A percentile compares a stretch with the other conserved stretches of the same genome.
Evolutionary conservation across 2,888 invertebrate genomes (phyloP).

Genomic region (Alviniconcha strummeri): DNA sequence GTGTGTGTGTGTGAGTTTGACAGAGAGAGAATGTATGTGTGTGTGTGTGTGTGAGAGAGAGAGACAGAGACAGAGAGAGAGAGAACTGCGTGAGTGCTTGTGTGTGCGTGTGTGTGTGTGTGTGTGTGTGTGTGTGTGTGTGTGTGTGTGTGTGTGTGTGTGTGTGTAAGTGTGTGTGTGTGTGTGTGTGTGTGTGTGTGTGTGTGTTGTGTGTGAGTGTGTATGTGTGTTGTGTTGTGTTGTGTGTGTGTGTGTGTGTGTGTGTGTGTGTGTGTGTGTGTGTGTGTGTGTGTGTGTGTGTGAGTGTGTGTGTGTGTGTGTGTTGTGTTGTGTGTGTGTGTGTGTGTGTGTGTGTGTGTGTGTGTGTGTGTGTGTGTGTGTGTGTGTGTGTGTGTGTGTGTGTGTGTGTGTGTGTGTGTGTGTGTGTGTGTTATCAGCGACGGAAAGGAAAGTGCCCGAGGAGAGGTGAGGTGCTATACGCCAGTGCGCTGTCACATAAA

Average conservation of each 20-base stretch:
- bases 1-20: conserved; percentile 8
- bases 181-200: conserved; percentile 16
- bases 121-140: neutral
- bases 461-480: too few species aligned
- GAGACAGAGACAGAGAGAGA: neutral
- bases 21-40: neutral
- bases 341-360: neutral
- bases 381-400: neutral
- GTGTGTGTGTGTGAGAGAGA: conserved; percentile 1
- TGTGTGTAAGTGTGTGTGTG: neutral
- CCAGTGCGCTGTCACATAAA: too few species aligned
- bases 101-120: neutral
- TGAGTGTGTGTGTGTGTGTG: neutral
- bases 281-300: neutral
- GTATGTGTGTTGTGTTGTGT: neutral
- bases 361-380: neutral
- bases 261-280: neutral
- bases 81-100: neutral
- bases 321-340: neutral
- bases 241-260: conserved; percentile 10
- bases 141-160: neutral
- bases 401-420: neutral
- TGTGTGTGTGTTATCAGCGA: too few species aligned
- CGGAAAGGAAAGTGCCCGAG: too few species aligned
- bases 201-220: conserved; percentile 9